These are phyloP conservation scores for Cygnus buccinator DNA, from an alignment of 2,113 vertebrate species.

Conservation along the genomic window DNA sequence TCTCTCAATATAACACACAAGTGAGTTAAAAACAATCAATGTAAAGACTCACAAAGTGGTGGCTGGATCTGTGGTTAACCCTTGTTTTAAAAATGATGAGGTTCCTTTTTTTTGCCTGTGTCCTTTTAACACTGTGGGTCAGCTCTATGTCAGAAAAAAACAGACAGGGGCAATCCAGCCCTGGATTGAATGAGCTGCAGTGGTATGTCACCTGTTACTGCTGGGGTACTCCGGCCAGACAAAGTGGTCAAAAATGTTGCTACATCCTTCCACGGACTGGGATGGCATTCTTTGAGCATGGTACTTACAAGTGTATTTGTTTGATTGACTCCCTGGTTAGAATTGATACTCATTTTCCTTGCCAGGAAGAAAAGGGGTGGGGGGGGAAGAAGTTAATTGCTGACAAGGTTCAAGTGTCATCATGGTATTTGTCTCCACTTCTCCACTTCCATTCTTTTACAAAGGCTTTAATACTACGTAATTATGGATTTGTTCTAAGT, in stretches of 20 bases:
- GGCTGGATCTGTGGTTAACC: background rate
- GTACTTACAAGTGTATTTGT: background rate
- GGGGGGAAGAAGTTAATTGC: background rate
- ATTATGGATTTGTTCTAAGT: slow-evolving; percentile 12
- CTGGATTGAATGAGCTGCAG: background rate
- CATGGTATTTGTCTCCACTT: background rate
- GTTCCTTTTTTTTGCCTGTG: background rate
- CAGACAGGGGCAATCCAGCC: background rate
- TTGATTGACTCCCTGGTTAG: background rate
- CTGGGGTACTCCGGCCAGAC: background rate
- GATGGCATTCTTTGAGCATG: background rate
- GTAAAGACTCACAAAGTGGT: background rate
- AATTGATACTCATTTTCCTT: background rate
- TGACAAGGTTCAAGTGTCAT: background rate
- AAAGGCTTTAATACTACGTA: background rate
- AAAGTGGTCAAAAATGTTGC: background rate
- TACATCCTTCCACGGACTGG: background rate
- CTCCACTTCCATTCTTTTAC: background rate
- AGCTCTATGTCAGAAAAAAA: background rate
- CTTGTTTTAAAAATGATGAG: background rate
- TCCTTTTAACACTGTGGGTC: background rate
- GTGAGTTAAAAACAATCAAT: background rate
- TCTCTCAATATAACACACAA: background rate
- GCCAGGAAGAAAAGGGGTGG: background rate
- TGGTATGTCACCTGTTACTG: background rate